phyloP scores from a whole-genome alignment of 2,113 vertebrate species.

The Morone saxatilis region DNA sequence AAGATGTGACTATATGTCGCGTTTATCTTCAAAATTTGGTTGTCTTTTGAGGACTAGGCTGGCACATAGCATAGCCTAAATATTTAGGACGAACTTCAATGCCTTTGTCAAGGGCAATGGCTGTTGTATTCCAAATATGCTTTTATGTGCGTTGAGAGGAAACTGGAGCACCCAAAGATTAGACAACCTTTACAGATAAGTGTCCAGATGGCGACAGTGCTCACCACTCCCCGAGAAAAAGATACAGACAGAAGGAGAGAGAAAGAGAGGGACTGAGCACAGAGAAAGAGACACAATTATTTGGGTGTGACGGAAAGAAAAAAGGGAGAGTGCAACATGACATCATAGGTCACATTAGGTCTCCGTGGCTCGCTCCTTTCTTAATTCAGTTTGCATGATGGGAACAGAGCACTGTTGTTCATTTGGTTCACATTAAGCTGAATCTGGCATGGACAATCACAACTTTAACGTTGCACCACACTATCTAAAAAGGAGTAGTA shows the following conservation, averaged over 20 bases:
- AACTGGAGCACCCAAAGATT: neutral
- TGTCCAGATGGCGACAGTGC: neutral
- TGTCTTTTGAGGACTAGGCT: no score
- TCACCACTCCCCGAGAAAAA: neutral
- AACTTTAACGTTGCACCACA: neutral
- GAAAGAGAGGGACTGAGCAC: neutral
- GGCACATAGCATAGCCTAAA: no score
- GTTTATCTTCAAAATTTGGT: no score
- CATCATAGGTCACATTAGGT: constrained; percentile 45
- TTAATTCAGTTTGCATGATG: constrained; percentile 50
- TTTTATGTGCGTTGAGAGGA: neutral
- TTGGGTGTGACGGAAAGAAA: constrained; percentile 14
- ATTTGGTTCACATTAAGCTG: constrained; percentile 34
- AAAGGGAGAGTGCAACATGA: constrained; percentile 22
- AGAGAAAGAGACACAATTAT: neutral
- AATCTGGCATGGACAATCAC: neutral
- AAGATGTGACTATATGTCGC: no score
- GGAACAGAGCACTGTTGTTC: constrained; percentile 4
- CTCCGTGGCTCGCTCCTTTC: constrained; percentile 3
- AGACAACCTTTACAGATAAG: neutral
- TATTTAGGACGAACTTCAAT: neutral
- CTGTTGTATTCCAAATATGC: neutral
- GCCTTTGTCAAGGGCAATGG: neutral
- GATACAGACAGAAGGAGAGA: neutral
- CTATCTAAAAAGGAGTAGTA: neutral